These are phyloP conservation scores for Gobio gobio DNA, from an alignment of 2,113 vertebrate species.

Conservation along the genomic window DNA sequence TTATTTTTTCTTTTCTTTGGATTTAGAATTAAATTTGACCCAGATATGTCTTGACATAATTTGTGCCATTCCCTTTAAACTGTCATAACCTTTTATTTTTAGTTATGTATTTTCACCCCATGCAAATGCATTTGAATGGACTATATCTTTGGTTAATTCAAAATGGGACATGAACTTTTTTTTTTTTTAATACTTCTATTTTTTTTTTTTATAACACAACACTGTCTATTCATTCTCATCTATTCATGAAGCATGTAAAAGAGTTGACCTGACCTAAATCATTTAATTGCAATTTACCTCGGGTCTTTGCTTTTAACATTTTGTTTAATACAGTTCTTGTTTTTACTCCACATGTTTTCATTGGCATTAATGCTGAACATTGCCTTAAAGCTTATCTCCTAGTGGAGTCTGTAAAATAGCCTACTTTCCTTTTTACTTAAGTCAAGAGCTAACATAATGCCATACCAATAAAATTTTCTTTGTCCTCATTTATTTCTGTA, in stretches of 20 bases:
- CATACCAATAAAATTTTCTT: background rate
- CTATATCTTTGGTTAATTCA: background rate
- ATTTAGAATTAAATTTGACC: background rate
- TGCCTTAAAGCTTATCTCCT: background rate
- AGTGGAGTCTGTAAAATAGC: background rate
- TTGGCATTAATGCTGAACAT: background rate
- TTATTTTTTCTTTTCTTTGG: background rate
- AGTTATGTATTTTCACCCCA: background rate
- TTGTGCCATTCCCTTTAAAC: background rate
- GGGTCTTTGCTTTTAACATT: background rate
- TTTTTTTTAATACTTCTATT: background rate
- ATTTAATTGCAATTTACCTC: background rate
- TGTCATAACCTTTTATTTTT: background rate
- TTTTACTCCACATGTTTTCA: background rate
- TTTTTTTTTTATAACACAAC: background rate
- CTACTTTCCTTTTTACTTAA: background rate
- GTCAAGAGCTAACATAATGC: background rate
- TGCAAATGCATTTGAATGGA: background rate
- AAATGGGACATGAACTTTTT: background rate
- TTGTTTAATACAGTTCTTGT: background rate
- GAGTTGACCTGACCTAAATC: background rate
- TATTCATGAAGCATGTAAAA: background rate
- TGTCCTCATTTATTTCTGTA: background rate
- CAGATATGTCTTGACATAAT: background rate
- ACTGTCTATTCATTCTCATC: background rate